Conservation (phyloP, 2,888 invertebrate genomes). For the Stenolophus ochropezus region DNA sequence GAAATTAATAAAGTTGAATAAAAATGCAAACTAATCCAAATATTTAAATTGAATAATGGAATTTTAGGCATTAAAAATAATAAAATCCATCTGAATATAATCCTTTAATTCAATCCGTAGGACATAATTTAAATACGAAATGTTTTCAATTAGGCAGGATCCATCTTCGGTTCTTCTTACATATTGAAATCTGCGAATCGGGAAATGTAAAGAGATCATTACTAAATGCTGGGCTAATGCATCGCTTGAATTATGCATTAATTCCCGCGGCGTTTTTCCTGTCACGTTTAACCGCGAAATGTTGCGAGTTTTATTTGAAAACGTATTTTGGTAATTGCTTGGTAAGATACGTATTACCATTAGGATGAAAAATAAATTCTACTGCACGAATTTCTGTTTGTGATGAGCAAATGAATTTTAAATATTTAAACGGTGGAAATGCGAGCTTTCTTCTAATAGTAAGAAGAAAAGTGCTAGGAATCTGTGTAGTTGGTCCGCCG, state of each 20-base stretch:
- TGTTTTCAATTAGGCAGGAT: background rate
- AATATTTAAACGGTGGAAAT: background rate
- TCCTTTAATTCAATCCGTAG: background rate
- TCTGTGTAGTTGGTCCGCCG: background rate
- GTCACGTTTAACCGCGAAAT: constrained; percentile 16
- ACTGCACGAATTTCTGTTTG: constrained; percentile 20
- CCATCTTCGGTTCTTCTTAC: background rate
- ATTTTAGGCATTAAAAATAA: too few relatives aligned
- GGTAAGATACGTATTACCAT: background rate
- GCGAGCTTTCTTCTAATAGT: background rate
- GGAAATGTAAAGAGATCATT: background rate
- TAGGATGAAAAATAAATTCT: constrained; percentile 17
- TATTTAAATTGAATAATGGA: too few relatives aligned
- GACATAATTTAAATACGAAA: background rate
- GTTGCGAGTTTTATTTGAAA: constrained; percentile 15
- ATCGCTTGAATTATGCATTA: constrained; percentile 12
- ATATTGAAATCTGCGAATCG: background rate
- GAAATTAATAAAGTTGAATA: too few relatives aligned
- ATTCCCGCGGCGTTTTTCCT: background rate
- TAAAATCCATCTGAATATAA: background rate
- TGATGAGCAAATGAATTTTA: background rate
- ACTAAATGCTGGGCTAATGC: background rate
- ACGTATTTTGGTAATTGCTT: constrained; percentile 34
- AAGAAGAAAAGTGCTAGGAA: background rate
- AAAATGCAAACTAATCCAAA: too few relatives aligned